Evolutionary conservation across 2,888 invertebrate genomes (phyloP), one percentile per base, ranked within the genome.

Genomic region (Acleris literana): DNA sequence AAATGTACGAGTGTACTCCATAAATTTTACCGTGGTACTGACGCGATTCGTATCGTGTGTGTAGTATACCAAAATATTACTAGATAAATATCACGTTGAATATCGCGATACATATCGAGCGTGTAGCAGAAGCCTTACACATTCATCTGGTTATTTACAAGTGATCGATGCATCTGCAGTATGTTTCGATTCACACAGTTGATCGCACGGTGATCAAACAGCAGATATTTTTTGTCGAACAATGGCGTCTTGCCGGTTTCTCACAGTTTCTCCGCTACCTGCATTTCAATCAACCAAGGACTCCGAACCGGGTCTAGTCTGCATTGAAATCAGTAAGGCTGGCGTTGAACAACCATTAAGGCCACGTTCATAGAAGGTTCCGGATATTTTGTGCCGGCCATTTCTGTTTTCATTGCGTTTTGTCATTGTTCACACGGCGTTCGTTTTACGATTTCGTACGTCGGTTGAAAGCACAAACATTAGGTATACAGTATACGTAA

Each of bases 201-300:
- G 65, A 66, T 65, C 56, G 64, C 64, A 39, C 52, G 63, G 63
- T 70, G 68, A 71, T 72, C 70, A 64, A 72, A 72, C 69, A 72
- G 71, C 69, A 55, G 64, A 65, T 72, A 76, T 72, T 76, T 74
- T 71, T 59, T 58, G 57, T 63, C 53, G 51, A 60, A 64, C 53
- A 63, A 67, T 63, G 33, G 62, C 70, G 65, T 70, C 70, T 68
- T 69, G 65, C 67, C 68, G 58, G 59, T 64, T 84, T 87, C 87
- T 78, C 87, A 87, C 82, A 84, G 83, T 82, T 82, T 83, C 82
- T 80, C 80, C 22, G 18, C 52, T 58, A 53, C 57, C 52, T 44
- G 44, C 56, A 25, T 29, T 20, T 58, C 44, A 44, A 6, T n/a
- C 13, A 13, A 39, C 39, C 39, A 39, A 39, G 39, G 39, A 13